Conservation (phyloP, 2,113 vertebrate species). For the Ctenomys sociabilis region DNA sequence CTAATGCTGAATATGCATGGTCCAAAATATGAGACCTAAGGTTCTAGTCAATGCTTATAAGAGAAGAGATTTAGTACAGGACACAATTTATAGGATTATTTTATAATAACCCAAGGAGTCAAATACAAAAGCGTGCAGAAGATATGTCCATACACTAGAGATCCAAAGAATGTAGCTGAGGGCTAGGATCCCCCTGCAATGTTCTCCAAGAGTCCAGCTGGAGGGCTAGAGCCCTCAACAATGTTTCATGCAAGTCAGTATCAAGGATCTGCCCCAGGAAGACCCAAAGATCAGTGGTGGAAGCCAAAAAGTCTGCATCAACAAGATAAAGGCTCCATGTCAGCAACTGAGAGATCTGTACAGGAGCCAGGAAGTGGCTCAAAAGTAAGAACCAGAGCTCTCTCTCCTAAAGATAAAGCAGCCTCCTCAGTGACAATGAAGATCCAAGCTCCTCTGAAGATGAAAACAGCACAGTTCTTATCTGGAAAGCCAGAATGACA, state of each 20-base stretch:
- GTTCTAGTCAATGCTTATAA: not conserved
- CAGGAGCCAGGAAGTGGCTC: not conserved
- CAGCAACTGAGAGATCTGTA: not conserved
- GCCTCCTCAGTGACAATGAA: not conserved
- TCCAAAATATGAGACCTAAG: not conserved
- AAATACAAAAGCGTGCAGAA: not conserved
- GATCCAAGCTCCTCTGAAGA: not conserved
- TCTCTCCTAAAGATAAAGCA: not conserved
- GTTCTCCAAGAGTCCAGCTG: not conserved
- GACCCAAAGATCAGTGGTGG: not conserved
- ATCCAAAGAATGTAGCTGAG: not conserved
- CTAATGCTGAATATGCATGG: not conserved
- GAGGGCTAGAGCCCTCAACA: not conserved
- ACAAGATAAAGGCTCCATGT: not conserved
- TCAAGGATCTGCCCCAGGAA: not conserved
- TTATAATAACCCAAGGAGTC: not conserved
- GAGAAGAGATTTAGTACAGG: not conserved
- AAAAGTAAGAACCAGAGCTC: not conserved
- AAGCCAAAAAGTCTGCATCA: not conserved
- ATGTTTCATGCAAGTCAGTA: not conserved
- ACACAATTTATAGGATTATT: not conserved
- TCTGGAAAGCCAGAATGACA: not conserved
- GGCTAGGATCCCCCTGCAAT: not conserved
- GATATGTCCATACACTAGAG: not conserved
- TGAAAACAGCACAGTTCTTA: not conserved